Evolutionary conservation across 2,797 vertebrate genomes (phyloP).

Genomic region (Squalus acanthias): DNA sequence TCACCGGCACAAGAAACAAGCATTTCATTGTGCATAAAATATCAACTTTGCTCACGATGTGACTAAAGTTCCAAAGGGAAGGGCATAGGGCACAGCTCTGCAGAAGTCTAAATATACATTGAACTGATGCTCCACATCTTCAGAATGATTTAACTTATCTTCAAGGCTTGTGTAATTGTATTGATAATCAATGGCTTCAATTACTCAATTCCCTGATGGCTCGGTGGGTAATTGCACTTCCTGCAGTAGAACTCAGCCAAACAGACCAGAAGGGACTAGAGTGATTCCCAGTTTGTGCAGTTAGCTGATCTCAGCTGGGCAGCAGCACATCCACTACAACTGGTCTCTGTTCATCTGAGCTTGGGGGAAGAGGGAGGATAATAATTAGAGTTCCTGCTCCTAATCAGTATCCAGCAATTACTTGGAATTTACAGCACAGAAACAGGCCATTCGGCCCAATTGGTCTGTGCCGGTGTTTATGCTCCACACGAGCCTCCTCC

Average conservation of each 20-base stretch:
- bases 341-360: neutral
- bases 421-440: neutral
- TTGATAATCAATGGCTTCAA: neutral
- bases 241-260: neutral
- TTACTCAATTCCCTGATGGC: neutral
- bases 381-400: neutral
- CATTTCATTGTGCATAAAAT: neutral
- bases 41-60: neutral
- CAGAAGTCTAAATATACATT: neutral
- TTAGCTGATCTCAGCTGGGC: neutral
- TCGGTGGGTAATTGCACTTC: neutral
- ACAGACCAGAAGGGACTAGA: neutral
- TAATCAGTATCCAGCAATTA: neutral
- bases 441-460: neutral
- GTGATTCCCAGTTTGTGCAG: neutral
- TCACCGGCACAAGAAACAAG: neutral
- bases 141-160: neutral
- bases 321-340: neutral
- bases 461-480: neutral
- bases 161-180: neutral
- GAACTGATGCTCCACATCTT: neutral
- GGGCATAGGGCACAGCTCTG: neutral
- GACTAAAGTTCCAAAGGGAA: neutral
- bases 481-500: neutral
- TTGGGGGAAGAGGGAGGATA: neutral